These are phyloP conservation scores for Mus caroli DNA, from an alignment of 2,797 vertebrate species.

Conservation along the genomic window DNA sequence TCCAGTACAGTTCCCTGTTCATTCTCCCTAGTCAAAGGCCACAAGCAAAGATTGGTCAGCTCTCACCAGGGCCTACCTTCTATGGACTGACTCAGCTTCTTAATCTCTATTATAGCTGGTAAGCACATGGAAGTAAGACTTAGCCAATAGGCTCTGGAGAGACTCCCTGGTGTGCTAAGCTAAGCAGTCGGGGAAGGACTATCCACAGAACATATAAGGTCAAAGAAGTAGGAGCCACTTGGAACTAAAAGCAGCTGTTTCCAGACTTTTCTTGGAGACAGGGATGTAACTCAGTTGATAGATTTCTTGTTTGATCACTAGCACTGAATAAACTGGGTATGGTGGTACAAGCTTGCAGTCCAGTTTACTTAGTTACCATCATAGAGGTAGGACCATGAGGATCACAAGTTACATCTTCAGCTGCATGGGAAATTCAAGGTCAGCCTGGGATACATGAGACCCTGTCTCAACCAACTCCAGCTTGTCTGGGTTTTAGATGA, in stretches of 20 bases:
- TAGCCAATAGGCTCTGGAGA: slow-evolving; percentile 18
- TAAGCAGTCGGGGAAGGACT: not conserved
- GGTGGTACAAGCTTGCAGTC: not conserved
- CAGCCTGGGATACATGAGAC: not conserved
- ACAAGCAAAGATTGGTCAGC: slow-evolving; percentile 8
- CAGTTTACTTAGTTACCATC: not conserved
- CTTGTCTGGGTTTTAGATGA: slow-evolving; percentile 61
- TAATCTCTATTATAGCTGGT: not conserved
- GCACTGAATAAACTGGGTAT: not conserved
- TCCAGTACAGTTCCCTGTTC: slow-evolving; percentile 47
- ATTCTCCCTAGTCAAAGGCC: slow-evolving; percentile 48
- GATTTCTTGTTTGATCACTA: not conserved
- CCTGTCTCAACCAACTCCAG: not conserved
- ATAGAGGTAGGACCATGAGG: not conserved
- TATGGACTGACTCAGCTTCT: not conserved
- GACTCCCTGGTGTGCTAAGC: not conserved
- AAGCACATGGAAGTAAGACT: not conserved
- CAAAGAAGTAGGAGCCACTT: not conserved
- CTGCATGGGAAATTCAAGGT: not conserved
- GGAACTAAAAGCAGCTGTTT: slow-evolving; percentile 44
- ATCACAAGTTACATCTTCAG: not conserved
- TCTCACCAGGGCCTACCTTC: not conserved
- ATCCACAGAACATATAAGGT: not conserved
- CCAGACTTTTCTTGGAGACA: not conserved
- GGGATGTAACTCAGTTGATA: not conserved